A percentile compares a stretch with the other conserved stretches of the same genome.
Conservation (phyloP, 1,140 invertebrate genomes). For the Helicoverpa armigera region DNA sequence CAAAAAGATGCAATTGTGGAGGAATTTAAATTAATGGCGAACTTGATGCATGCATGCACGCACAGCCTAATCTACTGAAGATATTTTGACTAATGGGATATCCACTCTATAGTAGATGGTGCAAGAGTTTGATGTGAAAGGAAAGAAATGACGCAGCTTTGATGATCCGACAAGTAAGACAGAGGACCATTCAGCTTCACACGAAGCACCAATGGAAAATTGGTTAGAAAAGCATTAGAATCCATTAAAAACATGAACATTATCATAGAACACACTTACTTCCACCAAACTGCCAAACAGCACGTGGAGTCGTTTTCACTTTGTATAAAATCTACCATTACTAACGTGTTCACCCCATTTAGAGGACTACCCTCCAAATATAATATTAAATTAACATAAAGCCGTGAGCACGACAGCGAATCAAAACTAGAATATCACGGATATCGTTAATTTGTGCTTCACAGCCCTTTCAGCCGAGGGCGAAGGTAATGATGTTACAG, state of each 20-base stretch:
- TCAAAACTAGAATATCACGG: constrained; percentile 77
- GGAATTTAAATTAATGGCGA: too few relatives aligned
- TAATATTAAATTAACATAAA: constrained; percentile 81
- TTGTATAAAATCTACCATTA: constrained; percentile 30
- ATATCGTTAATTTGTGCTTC: constrained; percentile 74
- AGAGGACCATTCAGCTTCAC: too few relatives aligned
- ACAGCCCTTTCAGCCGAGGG: constrained; percentile 50
- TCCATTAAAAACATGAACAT: not conserved
- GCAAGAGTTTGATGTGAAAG: too few relatives aligned
- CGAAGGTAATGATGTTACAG: constrained; percentile 56
- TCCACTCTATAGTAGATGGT: too few relatives aligned
- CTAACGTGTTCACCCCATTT: constrained; percentile 37
- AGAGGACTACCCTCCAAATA: constrained; percentile 48
- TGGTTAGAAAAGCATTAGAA: not conserved
- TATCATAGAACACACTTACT: not conserved
- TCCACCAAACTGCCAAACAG: constrained; percentile 29
- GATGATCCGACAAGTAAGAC: too few relatives aligned
- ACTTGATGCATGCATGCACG: too few relatives aligned
- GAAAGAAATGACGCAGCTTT: too few relatives aligned
- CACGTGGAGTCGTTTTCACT: constrained; percentile 43
- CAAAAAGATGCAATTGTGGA: too few relatives aligned
- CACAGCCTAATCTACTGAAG: not conserved
- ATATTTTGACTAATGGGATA: not conserved
- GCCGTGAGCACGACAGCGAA: constrained; percentile 55
- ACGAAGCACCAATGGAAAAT: too few relatives aligned